phyloP scores from a whole-genome alignment of 2,888 invertebrate species.

The Spilosoma lubricipeda region DNA sequence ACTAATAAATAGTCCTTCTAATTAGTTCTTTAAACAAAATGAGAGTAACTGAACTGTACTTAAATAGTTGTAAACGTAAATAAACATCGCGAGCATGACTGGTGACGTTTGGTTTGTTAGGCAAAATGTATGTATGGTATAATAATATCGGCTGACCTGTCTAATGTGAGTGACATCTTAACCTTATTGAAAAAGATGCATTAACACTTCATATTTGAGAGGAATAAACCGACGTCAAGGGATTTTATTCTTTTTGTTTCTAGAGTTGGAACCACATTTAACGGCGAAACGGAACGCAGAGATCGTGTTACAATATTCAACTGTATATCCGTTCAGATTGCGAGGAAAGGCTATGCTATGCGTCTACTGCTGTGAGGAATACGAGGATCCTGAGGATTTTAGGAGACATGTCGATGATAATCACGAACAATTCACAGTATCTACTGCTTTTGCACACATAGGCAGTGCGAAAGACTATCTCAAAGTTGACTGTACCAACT shows the following conservation, averaged over 20 bases:
- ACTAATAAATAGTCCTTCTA: too few species aligned
- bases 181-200: background rate
- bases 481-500: slow-evolving; percentile 73
- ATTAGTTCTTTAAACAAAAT: too few species aligned
- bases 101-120: too few species aligned
- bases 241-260: slow-evolving; percentile 75
- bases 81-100: too few species aligned
- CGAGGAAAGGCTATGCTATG: slow-evolving; percentile 70
- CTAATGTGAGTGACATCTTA: background rate
- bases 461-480: slow-evolving; percentile 66
- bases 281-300: slow-evolving; percentile 77
- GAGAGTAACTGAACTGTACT: too few species aligned
- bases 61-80: too few species aligned
- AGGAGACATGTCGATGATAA: slow-evolving; percentile 67
- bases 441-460: slow-evolving; percentile 74
- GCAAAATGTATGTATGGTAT: too few species aligned
- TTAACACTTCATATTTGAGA: slow-evolving; percentile 1
- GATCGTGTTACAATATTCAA: slow-evolving; percentile 75
- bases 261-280: slow-evolving; percentile 69
- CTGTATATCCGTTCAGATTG: slow-evolving; percentile 77
- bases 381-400: slow-evolving; percentile 66
- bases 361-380: slow-evolving; percentile 77
- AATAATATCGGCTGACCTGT: background rate
- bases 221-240: slow-evolving; percentile 46
- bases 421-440: slow-evolving; percentile 66